Evolutionary conservation across 1,140 invertebrate species (phyloP), one percentile per base, ranked within the genome.

Genomic region (Akabosia matsudoensis): DNA sequence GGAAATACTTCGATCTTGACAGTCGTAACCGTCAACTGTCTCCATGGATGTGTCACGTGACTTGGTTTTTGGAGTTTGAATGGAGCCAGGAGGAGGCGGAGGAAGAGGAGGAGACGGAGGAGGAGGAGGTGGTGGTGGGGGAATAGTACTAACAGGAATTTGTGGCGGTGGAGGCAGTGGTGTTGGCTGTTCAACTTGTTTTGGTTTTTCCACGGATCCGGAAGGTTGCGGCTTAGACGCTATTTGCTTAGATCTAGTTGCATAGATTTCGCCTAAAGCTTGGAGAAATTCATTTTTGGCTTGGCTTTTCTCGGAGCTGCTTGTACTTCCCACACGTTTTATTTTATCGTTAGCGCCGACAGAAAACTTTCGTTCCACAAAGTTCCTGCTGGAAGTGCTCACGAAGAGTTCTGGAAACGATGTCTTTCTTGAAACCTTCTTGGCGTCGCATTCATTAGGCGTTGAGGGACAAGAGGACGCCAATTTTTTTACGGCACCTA

Each of bases 321-420:
- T 45, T 45, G 7, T 45, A 18, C 37, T 45, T n/a, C n/a, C n/a
- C n/a, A n/a, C n/a, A n/a, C n/a, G n/a, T n/a, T n/a, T 56, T 56
- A 22, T 56, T 10, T 13, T 10, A 56, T 56, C 22, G 24, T 56
- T 24, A 13, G 13, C 22, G 4, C 54, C 54, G 3, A 24, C 22
- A 24, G 54, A 56, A 56, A 13, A 22, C 54, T 56, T 56, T 16
- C 54, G 7, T 3, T 16, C 54, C 13, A 24, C 54, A 22, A 22
- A 45, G 26, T 7, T 10, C 13, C 4, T 30, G 61, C 18, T 45
- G 37, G 37, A 7, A 45, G 37, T 67, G 30, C 31, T 28, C 22
- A 67, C 61, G 22, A 30, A 67, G 26, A 67, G n/a, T 30, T 67
- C 61, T 30, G 61, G 61, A 67, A 67, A 67, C n/a, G 61, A 67